These are phyloP conservation scores for Myopa tessellatipennis DNA, from an alignment of 2,888 invertebrate genomes.

Conservation along the genomic window DNA sequence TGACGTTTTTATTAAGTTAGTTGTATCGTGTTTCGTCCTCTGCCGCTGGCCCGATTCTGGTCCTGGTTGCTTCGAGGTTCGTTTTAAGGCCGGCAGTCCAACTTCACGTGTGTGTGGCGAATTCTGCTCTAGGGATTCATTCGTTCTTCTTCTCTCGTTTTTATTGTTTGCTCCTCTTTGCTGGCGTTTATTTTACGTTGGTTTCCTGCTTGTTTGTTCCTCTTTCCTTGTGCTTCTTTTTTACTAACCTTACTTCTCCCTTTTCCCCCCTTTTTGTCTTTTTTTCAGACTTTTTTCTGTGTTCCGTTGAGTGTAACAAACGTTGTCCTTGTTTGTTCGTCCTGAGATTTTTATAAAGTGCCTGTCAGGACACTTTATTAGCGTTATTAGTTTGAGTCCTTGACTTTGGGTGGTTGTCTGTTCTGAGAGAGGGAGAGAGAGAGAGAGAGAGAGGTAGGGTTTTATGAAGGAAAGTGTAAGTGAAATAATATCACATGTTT, in stretches of 20 bases:
- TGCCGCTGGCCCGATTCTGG: too few relatives aligned
- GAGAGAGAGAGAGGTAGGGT: too few relatives aligned
- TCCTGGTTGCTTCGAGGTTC: not conserved
- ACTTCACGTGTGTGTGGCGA: not conserved
- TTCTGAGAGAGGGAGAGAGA: too few relatives aligned
- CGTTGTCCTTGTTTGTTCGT: slow-evolving; percentile 35
- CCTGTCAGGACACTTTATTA: slow-evolving; percentile 61
- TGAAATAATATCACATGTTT: not conserved
- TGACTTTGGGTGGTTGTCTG: slow-evolving; percentile 11
- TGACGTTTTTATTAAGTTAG: slow-evolving; percentile 47
- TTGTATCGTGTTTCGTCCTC: slow-evolving; percentile 21
- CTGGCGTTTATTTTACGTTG: not conserved
- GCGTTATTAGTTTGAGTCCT: slow-evolving; percentile 65
- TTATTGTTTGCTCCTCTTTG: not conserved
- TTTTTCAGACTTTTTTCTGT: not conserved
- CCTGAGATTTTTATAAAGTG: slow-evolving; percentile 53
- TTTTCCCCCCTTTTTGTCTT: not conserved
- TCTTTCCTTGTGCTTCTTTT: not conserved
- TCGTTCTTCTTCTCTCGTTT: not conserved
- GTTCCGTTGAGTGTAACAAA: not conserved
- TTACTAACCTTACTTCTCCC: not conserved
- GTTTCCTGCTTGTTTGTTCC: not conserved
- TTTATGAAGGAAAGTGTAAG: too few relatives aligned
- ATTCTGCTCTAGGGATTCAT: not conserved
- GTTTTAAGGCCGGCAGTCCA: not conserved